These are phyloP conservation scores for Exaiptasia diaphana DNA, from an alignment of 64 coral and sea anemone genomes.

Conservation along the genomic window DNA sequence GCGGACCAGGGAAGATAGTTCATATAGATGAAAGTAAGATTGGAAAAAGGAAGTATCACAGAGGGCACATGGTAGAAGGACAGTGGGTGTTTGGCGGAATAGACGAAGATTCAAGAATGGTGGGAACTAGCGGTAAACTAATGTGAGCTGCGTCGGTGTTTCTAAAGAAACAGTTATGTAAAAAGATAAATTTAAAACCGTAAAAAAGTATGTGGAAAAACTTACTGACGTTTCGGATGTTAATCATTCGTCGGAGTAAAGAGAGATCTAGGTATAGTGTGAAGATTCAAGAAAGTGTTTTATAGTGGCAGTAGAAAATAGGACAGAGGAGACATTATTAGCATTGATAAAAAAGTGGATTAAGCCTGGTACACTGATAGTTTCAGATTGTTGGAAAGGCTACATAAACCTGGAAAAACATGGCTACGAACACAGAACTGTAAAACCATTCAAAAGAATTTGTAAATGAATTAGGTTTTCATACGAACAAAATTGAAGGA, in stretches of 20 bases:
- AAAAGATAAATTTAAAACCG: too few species aligned
- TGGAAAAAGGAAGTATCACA: constrained; percentile 31
- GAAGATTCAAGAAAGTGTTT: constrained; percentile 27
- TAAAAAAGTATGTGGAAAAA: too few species aligned
- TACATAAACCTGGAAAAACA: neutral
- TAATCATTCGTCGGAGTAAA: too few species aligned
- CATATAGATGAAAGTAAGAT: constrained; percentile 33
- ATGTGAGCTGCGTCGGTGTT: too few species aligned
- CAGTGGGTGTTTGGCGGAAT: neutral
- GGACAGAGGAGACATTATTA: neutral
- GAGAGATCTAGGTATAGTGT: too few species aligned
- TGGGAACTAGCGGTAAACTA: too few species aligned
- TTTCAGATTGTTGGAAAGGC: constrained; percentile 24
- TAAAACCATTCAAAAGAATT: constrained; percentile 34
- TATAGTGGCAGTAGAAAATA: constrained; percentile 21
- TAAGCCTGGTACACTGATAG: neutral
- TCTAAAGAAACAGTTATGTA: too few species aligned
- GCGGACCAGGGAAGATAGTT: constrained; percentile 4
- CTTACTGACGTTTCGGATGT: too few species aligned
- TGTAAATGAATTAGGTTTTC: constrained; percentile 12
- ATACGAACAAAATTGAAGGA: constrained; percentile 45
- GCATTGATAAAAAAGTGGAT: neutral
- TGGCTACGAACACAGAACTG: neutral
- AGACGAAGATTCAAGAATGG: too few species aligned
- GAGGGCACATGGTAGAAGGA: constrained; percentile 34